Conservation (phyloP, 2,888 invertebrate genomes). For the Loripinus fragilis region DNA sequence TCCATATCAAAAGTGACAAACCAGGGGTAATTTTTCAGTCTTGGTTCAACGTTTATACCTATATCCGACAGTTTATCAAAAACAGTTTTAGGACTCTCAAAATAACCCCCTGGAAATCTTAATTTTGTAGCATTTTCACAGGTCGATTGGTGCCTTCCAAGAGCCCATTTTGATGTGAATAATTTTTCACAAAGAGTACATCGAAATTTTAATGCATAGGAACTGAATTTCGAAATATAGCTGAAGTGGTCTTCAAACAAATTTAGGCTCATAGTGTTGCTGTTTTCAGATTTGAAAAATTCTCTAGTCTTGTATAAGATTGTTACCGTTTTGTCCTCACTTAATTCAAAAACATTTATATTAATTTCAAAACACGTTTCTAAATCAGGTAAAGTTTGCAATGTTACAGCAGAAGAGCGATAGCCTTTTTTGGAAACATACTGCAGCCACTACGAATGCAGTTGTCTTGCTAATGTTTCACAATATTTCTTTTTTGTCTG, state of each 20-base stretch:
- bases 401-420: not conserved
- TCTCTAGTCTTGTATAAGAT: constrained; percentile 18
- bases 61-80: constrained; percentile 34
- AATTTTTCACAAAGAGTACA: constrained; percentile 14
- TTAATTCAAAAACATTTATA: constrained; percentile 21
- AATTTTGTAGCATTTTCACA: constrained; percentile 15
- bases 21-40: constrained; percentile 25
- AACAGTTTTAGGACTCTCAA: constrained; percentile 18
- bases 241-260: constrained; percentile 28
- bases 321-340: constrained; percentile 13
- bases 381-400: constrained; percentile 7
- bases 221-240: constrained; percentile 7
- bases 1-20: constrained; percentile 40
- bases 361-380: constrained; percentile 36
- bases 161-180: not conserved
- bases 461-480: not conserved
- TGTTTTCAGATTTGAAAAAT: not conserved
- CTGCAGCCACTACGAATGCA: not conserved
- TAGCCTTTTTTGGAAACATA: not conserved
- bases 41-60: constrained; percentile 4
- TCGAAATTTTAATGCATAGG: not conserved
- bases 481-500: not conserved
- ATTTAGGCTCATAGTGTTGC: constrained; percentile 28
- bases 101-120: constrained; percentile 2
- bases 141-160: not conserved